Base-by-base conservation (phyloP, 2,797 vertebrate species). In the Lateolabrax maculatus region DNA sequence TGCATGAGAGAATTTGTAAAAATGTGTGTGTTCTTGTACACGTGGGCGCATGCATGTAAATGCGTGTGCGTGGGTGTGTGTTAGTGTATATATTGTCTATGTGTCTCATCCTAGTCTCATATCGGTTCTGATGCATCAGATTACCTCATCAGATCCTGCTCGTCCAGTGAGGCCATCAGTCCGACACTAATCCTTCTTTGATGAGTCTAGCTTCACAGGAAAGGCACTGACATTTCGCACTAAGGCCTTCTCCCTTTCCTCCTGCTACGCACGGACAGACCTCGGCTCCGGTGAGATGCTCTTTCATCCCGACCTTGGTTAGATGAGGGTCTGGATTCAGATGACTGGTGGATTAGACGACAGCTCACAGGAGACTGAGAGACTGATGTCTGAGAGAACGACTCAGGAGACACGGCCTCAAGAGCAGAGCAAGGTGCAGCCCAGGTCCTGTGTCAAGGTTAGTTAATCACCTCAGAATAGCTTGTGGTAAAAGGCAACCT, bases 121-220 rank as follows among this genome's bases (percentile, higher is more conserved):
- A 86, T 89, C 73, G 52, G 88, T 81, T 67, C 29, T 79, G 87
- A 90, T 89, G 91, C 85, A 86, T 92, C 92, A 91, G 90, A 92
- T 92, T 91, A 93, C 86, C 81, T 77, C 87, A 84, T 88, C 90
- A 79, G 80, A 81, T 78, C 29, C 48, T 21, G 77, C 61, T 74
- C 36, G 76, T 89, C 88, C 85, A 71, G 84, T 5, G 82, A 85
- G 89, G 88, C 91, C 90, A 89, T 87, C 88, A 73, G 91, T 75
- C 87, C 87, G 77, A 92, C 93, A 92, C 92, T 94, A 94, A 94
- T 94, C 93, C 93, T 70, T 79, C 92, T 95, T 94, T 94, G 93
- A 95, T 94, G 93, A 94, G 92, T 87, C 89, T 49, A 71, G 91
- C 93, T 94, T 92, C 92, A 90, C 88, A 89, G 89, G 83, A 91